phyloP scores from a whole-genome alignment of 2,888 invertebrate species.

The Luffia ferchaultella region DNA sequence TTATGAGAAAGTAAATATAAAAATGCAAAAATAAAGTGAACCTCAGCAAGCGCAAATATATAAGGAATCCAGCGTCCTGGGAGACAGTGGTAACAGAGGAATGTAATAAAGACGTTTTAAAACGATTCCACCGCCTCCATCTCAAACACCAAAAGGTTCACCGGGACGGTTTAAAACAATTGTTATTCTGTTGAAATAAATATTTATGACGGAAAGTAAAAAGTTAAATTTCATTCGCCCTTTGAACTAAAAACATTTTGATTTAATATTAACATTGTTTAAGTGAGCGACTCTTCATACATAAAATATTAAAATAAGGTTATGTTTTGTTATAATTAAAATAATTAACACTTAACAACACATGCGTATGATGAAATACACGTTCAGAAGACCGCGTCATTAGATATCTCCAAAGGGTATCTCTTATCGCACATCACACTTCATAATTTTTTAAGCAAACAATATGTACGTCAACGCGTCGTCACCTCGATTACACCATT shows the following conservation, averaged over 20 bases:
- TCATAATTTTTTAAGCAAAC: background rate
- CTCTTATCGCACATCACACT: background rate
- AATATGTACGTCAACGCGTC: background rate
- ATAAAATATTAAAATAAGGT: no score
- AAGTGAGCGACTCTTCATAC: no score
- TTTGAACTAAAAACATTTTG: conserved; percentile 21
- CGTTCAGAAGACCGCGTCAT: background rate
- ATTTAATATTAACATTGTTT: conserved; percentile 18
- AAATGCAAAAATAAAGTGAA: background rate
- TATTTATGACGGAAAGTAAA: conserved; percentile 30
- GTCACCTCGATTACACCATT: background rate
- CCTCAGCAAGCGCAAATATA: background rate
- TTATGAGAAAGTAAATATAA: no score
- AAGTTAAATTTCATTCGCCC: conserved; percentile 23
- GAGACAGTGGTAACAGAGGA: conserved; percentile 1
- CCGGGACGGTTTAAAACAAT: conserved; percentile 23
- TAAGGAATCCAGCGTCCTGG: conserved; percentile 1
- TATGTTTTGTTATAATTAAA: no score
- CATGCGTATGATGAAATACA: background rate
- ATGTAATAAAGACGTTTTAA: conserved; percentile 19
- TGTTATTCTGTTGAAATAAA: conserved; percentile 28
- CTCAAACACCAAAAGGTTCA: conserved; percentile 20
- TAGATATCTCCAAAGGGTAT: no score
- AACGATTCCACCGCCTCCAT: conserved; percentile 16
- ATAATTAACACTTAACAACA: background rate